These are phyloP conservation scores for Cordilura impudica DNA, from an alignment of 2,888 invertebrate species.

Conservation along the genomic window DNA sequence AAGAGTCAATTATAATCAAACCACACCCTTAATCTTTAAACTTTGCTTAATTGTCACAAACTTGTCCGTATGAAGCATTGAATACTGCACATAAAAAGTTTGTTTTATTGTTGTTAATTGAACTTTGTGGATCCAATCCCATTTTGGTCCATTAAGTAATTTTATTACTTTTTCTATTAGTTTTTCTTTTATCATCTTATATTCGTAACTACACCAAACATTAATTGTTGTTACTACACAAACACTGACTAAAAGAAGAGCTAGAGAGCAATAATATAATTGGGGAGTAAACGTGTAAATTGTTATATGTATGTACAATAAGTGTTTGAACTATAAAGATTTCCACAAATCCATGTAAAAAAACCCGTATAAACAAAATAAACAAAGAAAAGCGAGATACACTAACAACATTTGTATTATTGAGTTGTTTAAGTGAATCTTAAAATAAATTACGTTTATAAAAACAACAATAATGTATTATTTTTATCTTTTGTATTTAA, in stretches of 20 bases:
- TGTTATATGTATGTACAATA: no score
- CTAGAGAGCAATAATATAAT: no score
- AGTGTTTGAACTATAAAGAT: no score
- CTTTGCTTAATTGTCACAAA: no score
- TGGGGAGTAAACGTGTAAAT: no score
- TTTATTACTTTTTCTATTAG: constrained; percentile 16
- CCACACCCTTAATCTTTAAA: no score
- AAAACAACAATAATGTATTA: not conserved
- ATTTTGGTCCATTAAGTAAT: not conserved
- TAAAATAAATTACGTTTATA: not conserved
- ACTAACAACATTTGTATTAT: not conserved
- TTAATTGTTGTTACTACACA: not conserved
- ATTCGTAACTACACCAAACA: not conserved
- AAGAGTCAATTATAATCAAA: no score
- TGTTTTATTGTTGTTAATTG: constrained; percentile 16
- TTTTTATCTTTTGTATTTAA: not conserved
- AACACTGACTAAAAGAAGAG: no score
- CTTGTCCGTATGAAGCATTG: no score
- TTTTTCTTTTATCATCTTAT: not conserved
- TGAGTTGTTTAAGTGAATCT: not conserved
- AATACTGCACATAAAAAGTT: not conserved
- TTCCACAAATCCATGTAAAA: no score
- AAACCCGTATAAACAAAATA: no score
- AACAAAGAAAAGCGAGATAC: no score
- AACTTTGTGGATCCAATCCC: constrained; percentile 2